phyloP scores from a whole-genome alignment of 2,113 vertebrate species.

The Patagioenas fasciata region DNA sequence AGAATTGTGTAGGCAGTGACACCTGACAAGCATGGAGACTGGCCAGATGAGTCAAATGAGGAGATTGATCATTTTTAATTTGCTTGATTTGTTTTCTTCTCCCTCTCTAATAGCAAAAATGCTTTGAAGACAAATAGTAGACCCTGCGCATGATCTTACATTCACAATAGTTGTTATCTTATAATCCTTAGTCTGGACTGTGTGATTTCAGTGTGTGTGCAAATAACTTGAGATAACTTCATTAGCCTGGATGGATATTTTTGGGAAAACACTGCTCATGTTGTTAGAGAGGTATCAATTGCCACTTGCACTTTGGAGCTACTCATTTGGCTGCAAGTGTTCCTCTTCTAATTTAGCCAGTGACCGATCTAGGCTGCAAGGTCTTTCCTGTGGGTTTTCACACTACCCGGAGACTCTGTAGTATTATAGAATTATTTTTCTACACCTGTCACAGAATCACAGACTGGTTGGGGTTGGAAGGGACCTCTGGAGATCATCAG shows the following conservation, averaged over 20 bases:
- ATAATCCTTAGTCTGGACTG: not conserved
- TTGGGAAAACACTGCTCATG: not conserved
- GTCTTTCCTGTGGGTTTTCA: not conserved
- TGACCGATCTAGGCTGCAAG: not conserved
- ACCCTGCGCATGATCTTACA: slow-evolving; percentile 14
- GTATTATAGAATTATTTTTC: not conserved
- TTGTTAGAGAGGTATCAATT: not conserved
- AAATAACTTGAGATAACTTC: not conserved
- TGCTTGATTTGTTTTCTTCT: slow-evolving; percentile 56
- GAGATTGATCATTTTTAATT: slow-evolving; percentile 54
- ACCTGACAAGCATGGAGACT: not conserved
- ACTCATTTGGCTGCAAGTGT: not conserved
- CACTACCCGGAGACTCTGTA: not conserved
- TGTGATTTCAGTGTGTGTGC: not conserved
- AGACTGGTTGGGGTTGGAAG: too few relatives aligned
- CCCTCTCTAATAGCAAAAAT: slow-evolving; percentile 30
- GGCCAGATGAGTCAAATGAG: slow-evolving; percentile 23
- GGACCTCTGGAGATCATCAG: too few relatives aligned
- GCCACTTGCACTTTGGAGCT: not conserved
- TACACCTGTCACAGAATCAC: not conserved
- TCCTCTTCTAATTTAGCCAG: not conserved
- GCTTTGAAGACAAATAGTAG: slow-evolving; percentile 48
- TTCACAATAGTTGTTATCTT: slow-evolving; percentile 28
- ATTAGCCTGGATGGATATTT: not conserved
- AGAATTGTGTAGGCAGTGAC: not conserved